Evolutionary conservation across 2,113 vertebrate genomes (phyloP), one percentile per base, ranked within the genome.

Genomic region (Eulemur rufifrons): DNA sequence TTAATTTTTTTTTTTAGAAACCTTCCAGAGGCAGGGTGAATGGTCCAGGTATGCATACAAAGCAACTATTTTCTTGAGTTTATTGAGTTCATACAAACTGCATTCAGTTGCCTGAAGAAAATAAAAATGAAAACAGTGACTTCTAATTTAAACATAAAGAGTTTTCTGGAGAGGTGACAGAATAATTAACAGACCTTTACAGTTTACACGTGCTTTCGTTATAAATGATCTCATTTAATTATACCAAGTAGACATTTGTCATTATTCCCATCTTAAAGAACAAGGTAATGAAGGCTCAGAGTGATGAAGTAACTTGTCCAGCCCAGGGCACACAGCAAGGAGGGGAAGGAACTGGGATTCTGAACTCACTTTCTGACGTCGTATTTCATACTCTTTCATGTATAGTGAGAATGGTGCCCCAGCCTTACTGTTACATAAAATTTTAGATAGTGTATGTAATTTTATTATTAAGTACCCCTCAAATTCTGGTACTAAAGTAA

Each of bases 131-230:
- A 78, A 61, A 77, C 29, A 76, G 8, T 54, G 66, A 94, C 39
- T 39, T 94, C 47, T 74, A 69, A 77, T 71, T 76, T 93, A 94
- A 95, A 91, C 81, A 37, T 23, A 81, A 86, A 82, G 76, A 63
- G 27, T 34, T 92, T 94, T 90, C 84, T 64, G 32, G 63, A 89
- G 71, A 91, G 68, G 32, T 86, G 39, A 84, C 12, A 91, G 84
- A 80, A 52, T 63, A 50, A 86, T 63, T 68, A 77, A 85, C 12
- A 69, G 50, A 64, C 2, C 5, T 71, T 74, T 81, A 50, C 8
- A 45, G 13, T 85, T 77, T 95, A 80, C 11, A 73, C 82, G n/a
- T 80, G 11, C 32, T 87, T 96, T 76, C 3, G 34, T 34, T 34
- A 69, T 68, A 61, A 95, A 71, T 88, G 45, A 93, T 73, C 27